These are phyloP conservation scores for Atopsyche davidsoni DNA, from an alignment of 1,140 invertebrate genomes.

Conservation along the genomic window DNA sequence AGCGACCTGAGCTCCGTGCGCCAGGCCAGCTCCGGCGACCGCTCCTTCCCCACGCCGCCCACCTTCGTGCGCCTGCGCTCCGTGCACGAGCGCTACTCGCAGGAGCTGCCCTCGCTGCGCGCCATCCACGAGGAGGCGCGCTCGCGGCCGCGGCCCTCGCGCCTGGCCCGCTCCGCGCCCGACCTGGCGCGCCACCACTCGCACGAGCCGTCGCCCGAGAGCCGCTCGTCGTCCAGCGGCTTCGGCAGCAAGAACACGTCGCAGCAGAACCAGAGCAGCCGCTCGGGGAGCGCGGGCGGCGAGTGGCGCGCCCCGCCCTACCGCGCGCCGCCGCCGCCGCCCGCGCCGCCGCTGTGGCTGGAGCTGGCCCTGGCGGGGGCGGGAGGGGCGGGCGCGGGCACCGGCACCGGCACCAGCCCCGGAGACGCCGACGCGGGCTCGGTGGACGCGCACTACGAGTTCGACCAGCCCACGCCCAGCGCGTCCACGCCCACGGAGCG, in stretches of 20 bases:
- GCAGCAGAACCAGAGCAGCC: constrained; percentile 64
- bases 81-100: constrained; percentile 61
- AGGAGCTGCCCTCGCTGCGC: constrained; percentile 65
- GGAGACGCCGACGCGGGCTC: constrained; percentile 64
- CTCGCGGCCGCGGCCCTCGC: constrained; percentile 25
- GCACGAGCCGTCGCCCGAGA: constrained; percentile 76
- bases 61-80: constrained; percentile 51
- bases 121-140: constrained; percentile 66
- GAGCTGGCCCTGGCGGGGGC: constrained; percentile 27
- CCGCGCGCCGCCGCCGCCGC: constrained; percentile 58
- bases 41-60: constrained; percentile 67
- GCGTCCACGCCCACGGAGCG: constrained; percentile 62
- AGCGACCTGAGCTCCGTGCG: constrained; percentile 81
- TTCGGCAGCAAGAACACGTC: constrained; percentile 90
- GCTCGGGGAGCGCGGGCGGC: constrained; percentile 65
- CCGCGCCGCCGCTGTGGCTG: constrained; percentile 35
- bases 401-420: constrained; percentile 42
- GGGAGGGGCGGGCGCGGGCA: constrained; percentile 50
- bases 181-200: constrained; percentile 56
- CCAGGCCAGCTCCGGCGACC: constrained; percentile 70
- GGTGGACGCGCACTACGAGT: constrained; percentile 93
- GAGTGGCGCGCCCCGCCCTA: constrained; percentile 70
- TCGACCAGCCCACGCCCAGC: constrained; percentile 77
- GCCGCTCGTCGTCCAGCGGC: constrained; percentile 78
- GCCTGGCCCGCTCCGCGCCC: constrained; percentile 46